Base-by-base conservation (phyloP, 2,888 invertebrate species). In the Drosophila seclusa region DNA sequence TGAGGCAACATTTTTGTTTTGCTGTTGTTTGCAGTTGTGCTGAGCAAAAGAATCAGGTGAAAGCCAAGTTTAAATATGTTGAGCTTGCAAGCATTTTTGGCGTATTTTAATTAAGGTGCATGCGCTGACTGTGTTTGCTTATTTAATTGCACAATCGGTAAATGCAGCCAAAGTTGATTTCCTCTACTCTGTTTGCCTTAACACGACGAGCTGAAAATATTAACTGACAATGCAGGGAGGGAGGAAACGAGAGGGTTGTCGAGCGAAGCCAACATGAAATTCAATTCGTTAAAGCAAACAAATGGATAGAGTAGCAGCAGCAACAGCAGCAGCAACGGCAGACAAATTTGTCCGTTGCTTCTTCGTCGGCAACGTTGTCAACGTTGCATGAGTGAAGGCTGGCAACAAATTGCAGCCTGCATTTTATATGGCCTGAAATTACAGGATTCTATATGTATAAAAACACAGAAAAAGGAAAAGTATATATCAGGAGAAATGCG, bases 91-190 rank as follows among this genome's bases (percentile, higher is more conserved):
- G 78, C 73, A 70, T 72, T 77, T 84, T 74, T 38, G 13, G 68
- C 53, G 32, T 63, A 78, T 80, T 89, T 89, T 85, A 85, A 89
- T 89, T 87, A 85, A 82, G 80, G 85, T 73, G 75, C 73, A 60
- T 64, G 66, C 71, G 74, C 59, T 60, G 68, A 70, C 72, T 82
- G 68, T 85, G 76, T 85, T 85, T 89, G 77, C 85, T 80, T 89
- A 87, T 85, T 85, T 85, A 85, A 89, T 85, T 85, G 89, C 87
- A 85, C 87, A 85, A 87, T 85, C 89, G 85, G 68, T 74, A 87
- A 87, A 84, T 77, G 72, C 72, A 74, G 68, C 49, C 71, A 67
- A 73, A 73, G 82, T 79, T 83, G 83, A 78, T 73, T 78, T 79
- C 67, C 52, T 45, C 50, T 7, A 7, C 18, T 31, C 63, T 81